phyloP scores from a whole-genome alignment of 2,888 invertebrate species.

The Apotomis betuletana region DNA sequence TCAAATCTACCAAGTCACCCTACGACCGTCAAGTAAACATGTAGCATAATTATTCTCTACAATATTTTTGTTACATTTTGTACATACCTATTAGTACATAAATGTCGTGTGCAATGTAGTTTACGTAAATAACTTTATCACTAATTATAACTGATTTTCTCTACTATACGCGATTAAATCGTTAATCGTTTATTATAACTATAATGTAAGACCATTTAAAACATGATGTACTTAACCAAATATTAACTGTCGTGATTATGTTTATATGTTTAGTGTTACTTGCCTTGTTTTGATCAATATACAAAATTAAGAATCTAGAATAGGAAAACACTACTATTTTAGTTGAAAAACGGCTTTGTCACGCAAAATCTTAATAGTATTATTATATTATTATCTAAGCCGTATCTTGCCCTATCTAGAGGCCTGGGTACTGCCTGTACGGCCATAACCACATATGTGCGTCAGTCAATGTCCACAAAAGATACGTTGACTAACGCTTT shows the following conservation, averaged over 20 bases:
- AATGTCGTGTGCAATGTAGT: slow-evolving; percentile 40
- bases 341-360: background rate
- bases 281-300: slow-evolving; percentile 28
- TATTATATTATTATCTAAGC: background rate
- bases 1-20: background rate
- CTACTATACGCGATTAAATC: slow-evolving; percentile 21
- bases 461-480: background rate
- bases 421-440: background rate
- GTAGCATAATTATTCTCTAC: background rate
- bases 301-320: background rate
- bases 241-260: slow-evolving; percentile 15
- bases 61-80: slow-evolving; percentile 12
- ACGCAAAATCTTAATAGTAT: background rate
- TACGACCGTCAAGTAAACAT: background rate
- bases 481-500: too few species aligned
- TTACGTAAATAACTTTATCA: slow-evolving; percentile 16
- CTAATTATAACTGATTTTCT: slow-evolving; percentile 13
- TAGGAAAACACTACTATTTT: background rate
- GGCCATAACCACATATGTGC: background rate
- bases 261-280: slow-evolving; percentile 8
- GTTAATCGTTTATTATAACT: slow-evolving; percentile 13
- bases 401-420: slow-evolving; percentile 10
- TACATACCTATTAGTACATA: slow-evolving; percentile 36
- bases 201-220: slow-evolving; percentile 10
- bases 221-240: slow-evolving; percentile 33